These are phyloP conservation scores for Anas bahamensis DNA, from an alignment of 2,797 vertebrate species.

Conservation along the genomic window DNA sequence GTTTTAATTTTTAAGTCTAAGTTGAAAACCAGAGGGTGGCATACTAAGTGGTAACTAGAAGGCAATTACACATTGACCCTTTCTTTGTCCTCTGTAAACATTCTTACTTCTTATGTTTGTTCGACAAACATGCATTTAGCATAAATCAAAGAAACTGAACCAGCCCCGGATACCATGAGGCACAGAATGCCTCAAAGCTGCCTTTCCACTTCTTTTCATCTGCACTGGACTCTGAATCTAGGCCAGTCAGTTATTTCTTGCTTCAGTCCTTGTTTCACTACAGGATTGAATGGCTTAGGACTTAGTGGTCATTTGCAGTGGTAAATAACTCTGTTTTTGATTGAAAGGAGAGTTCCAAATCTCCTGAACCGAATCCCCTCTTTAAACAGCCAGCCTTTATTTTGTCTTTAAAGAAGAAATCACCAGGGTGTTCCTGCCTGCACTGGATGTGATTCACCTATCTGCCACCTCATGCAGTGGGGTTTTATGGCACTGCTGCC, in stretches of 20 bases:
- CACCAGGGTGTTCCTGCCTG: background rate
- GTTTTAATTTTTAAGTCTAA: background rate
- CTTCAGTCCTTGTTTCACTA: background rate
- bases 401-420: background rate
- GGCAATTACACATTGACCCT: background rate
- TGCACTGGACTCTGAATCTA: background rate
- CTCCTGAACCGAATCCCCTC: background rate
- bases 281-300: slow-evolving; percentile 20
- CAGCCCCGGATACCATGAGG: background rate
- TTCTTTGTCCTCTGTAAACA: background rate
- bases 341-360: slow-evolving; percentile 26
- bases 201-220: background rate
- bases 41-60: background rate
- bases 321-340: background rate
- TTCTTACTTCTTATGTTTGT: background rate
- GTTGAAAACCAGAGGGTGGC: background rate
- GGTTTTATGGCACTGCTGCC: background rate
- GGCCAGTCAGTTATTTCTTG: slow-evolving; percentile 1
- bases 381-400: slow-evolving; percentile 14
- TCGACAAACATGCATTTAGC: background rate
- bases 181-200: background rate
- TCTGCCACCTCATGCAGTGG: background rate
- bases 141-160: background rate
- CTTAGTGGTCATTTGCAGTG: slow-evolving; percentile 1
- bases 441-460: background rate